phyloP scores from a whole-genome alignment of 2,888 invertebrate genomes.

The Leptopilina myrica region DNA sequence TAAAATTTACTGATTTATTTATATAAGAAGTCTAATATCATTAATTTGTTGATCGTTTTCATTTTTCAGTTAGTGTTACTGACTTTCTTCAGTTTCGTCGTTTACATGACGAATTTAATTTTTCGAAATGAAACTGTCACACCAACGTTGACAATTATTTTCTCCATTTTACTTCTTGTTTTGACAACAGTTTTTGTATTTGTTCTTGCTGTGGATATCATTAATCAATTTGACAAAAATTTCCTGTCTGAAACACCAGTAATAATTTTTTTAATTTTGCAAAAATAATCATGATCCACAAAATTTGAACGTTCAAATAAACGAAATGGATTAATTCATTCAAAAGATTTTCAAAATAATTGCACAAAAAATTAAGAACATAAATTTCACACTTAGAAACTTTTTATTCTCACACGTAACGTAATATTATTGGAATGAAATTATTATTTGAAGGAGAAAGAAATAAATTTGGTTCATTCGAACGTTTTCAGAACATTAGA shows the following conservation, averaged over 20 bases:
- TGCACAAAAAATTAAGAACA: too few relatives aligned
- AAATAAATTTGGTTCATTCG: neutral
- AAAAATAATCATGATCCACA: too few relatives aligned
- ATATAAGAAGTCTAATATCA: too few relatives aligned
- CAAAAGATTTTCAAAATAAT: too few relatives aligned
- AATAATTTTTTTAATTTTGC: constrained; percentile 36
- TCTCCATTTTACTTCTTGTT: constrained; percentile 60
- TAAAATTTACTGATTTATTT: too few relatives aligned
- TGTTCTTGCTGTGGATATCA: constrained; percentile 63
- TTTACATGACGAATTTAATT: constrained; percentile 57
- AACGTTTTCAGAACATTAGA: too few relatives aligned
- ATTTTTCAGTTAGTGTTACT: constrained; percentile 55
- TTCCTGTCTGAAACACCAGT: constrained; percentile 61
- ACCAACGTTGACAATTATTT: constrained; percentile 51
- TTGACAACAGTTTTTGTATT: constrained; percentile 64
- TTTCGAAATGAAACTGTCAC: constrained; percentile 30
- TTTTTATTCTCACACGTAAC: neutral
- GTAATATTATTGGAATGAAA: too few relatives aligned
- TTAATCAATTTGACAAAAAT: constrained; percentile 60
- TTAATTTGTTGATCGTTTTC: neutral
- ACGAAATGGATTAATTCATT: too few relatives aligned
- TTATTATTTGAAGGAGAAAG: too few relatives aligned
- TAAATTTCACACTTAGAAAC: too few relatives aligned
- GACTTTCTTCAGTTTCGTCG: constrained; percentile 59
- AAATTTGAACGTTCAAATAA: too few relatives aligned